These are phyloP conservation scores for Drosophila neutralis DNA, from an alignment of 2,888 invertebrate species.

Conservation along the genomic window DNA sequence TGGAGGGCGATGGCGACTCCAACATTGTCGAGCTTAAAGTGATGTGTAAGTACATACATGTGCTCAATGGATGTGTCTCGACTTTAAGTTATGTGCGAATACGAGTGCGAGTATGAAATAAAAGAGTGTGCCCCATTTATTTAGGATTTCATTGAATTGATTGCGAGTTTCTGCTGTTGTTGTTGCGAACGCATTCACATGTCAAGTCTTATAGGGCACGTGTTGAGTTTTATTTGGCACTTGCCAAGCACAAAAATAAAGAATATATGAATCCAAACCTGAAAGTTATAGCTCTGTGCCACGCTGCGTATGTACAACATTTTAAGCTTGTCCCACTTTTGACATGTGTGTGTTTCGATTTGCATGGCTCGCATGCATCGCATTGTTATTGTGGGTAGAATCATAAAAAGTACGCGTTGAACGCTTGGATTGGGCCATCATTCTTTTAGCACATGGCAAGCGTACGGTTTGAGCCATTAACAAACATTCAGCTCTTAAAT, in stretches of 20 bases:
- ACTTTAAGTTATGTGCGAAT: slow-evolving; percentile 23
- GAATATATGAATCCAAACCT: not conserved
- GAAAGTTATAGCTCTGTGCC: slow-evolving; percentile 45
- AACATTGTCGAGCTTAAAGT: slow-evolving; percentile 92
- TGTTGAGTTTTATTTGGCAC: slow-evolving; percentile 52
- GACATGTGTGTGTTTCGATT: slow-evolving; percentile 33
- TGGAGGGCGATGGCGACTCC: slow-evolving; percentile 95
- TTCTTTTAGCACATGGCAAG: slow-evolving; percentile 27
- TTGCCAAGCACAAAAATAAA: slow-evolving; percentile 2
- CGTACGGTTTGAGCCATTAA: slow-evolving; percentile 41
- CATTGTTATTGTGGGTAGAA: slow-evolving; percentile 41
- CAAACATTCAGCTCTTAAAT: slow-evolving; percentile 46
- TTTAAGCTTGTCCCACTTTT: slow-evolving; percentile 45
- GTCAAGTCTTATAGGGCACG: slow-evolving; percentile 54
- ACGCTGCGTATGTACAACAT: slow-evolving; percentile 49
- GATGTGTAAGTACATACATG: slow-evolving; percentile 91
- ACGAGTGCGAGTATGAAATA: not conserved
- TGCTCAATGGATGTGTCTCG: slow-evolving; percentile 9
- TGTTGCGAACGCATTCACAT: slow-evolving; percentile 16
- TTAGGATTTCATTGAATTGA: slow-evolving; percentile 46
- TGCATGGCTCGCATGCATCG: slow-evolving; percentile 29
- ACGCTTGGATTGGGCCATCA: slow-evolving; percentile 20
- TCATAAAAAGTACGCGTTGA: slow-evolving; percentile 44
- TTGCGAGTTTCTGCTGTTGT: slow-evolving; percentile 39
- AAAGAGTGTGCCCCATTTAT: slow-evolving; percentile 26